phyloP scores from a whole-genome alignment of 2,113 vertebrate genomes.

The Butorides virescens region DNA sequence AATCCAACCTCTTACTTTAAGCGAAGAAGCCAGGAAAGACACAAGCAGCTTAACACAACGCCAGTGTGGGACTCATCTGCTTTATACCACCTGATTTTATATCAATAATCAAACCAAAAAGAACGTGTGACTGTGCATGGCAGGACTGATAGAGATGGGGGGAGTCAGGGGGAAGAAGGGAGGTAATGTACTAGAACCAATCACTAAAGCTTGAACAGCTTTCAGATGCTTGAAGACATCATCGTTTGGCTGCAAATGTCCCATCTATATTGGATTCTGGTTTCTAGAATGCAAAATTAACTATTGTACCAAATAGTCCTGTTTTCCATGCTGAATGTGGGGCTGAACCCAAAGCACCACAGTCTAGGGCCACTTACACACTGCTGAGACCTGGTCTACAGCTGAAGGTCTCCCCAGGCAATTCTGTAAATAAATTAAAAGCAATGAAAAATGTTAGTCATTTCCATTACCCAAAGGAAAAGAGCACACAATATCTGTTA shows the following conservation, averaged over 20 bases:
- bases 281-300: neutral
- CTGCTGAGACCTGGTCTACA: neutral
- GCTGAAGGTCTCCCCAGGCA: neutral
- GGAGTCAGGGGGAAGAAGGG: neutral
- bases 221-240: neutral
- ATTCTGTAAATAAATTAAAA: neutral
- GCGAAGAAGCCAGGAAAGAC: neutral
- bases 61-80: neutral
- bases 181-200: neutral
- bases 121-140: neutral
- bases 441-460: neutral
- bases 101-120: neutral
- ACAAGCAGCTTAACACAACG: neutral
- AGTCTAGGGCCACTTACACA: neutral
- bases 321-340: neutral
- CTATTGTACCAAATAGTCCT: accelerated
- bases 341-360: neutral
- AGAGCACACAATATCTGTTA: neutral
- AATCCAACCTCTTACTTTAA: neutral
- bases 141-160: neutral
- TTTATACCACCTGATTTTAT: neutral
- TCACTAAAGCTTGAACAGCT: neutral
- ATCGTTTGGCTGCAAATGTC: neutral
- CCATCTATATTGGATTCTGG: neutral
- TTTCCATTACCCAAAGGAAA: neutral